A percentile compares a stretch with the other conserved stretches of the same genome.
These are phyloP conservation scores for Portevinia maculata DNA, from an alignment of 2,888 invertebrate species.

Conservation along the genomic window DNA sequence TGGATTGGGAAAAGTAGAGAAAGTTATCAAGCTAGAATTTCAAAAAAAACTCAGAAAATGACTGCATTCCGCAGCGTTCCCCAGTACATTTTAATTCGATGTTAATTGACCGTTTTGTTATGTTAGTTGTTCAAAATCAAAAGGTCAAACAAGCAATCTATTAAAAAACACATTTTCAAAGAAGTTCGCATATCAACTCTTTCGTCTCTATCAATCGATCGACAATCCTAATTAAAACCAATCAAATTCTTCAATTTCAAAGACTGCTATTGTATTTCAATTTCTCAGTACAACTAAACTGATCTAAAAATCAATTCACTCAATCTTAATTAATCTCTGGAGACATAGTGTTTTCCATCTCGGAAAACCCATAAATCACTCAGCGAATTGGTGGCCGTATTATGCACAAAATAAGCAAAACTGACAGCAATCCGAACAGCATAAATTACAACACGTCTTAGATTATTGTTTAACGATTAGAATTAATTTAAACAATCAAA, in stretches of 20 bases:
- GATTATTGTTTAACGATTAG: constrained; percentile 73
- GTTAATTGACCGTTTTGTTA: too few species aligned
- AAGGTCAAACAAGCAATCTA: background rate
- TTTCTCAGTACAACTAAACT: constrained; percentile 51
- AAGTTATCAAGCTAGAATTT: too few species aligned
- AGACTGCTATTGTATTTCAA: constrained; percentile 38
- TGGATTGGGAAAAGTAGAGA: too few species aligned
- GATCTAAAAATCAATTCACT: constrained; percentile 58
- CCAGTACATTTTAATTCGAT: too few species aligned
- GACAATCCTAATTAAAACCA: too few species aligned
- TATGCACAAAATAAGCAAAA: constrained; percentile 23
- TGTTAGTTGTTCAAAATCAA: too few species aligned
- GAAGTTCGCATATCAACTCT: constrained; percentile 25
- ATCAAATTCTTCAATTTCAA: background rate
- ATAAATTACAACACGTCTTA: constrained; percentile 70
- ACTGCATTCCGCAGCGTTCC: too few species aligned
- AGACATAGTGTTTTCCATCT: constrained; percentile 68
- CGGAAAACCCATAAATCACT: constrained; percentile 69
- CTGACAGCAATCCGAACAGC: constrained; percentile 38
- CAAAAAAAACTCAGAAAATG: too few species aligned
- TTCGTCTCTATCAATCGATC: constrained; percentile 8
- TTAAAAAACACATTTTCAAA: too few species aligned
- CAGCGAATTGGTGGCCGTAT: constrained; percentile 39
- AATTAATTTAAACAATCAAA: constrained; percentile 74
- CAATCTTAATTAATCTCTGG: constrained; percentile 71